Evolutionary conservation across 2,888 invertebrate species (phyloP).

Genomic region (Microctonus aethiopoides): DNA sequence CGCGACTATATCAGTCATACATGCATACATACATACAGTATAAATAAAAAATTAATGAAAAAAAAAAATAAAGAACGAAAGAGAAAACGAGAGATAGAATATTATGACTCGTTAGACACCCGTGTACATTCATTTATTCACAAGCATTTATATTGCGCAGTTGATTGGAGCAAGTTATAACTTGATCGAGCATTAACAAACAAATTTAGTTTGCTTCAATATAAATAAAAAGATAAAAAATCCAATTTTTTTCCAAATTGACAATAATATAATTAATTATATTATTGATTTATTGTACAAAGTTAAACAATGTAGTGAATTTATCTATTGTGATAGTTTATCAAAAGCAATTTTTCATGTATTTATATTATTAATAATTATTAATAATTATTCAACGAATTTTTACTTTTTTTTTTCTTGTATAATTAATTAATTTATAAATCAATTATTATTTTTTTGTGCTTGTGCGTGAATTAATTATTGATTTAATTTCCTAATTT

Average conservation of each 20-base stretch:
- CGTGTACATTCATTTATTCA: neutral
- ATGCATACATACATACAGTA: neutral
- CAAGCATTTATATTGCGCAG: neutral
- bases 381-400: no score
- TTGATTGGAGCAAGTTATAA: neutral
- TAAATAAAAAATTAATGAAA: no score
- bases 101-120: no score
- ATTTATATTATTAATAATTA: no score
- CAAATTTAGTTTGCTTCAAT: neutral
- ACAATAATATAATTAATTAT: no score
- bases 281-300: neutral
- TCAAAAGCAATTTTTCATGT: neutral
- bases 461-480: neutral
- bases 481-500: neutral
- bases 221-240: no score
- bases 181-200: neutral
- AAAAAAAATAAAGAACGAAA: no score
- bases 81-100: no score
- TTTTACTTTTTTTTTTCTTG: no score
- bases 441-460: neutral
- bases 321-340: neutral
- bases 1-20: no score
- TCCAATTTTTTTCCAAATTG: no score
- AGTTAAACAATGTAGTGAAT: neutral
- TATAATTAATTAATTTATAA: neutral